Evolutionary conservation across 64 coral and sea anemone genomes (phyloP).

Genomic region (Pocillopora damicornis): DNA sequence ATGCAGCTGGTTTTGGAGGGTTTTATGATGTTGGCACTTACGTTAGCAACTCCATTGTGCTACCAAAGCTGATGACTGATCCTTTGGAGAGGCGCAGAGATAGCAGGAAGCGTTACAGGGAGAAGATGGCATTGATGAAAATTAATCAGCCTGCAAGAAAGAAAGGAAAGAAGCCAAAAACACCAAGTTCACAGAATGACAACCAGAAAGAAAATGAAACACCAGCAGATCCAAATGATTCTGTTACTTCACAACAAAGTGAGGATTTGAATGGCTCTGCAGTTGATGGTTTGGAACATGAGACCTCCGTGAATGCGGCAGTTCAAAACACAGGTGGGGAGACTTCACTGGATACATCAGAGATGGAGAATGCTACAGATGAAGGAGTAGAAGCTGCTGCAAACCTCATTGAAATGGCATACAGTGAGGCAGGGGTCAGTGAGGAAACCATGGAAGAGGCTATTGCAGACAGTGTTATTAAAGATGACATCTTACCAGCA

Average conservation of each 20-base stretch:
- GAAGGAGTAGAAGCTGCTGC: slow-evolving; percentile 40
- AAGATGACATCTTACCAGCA: slow-evolving; percentile 16
- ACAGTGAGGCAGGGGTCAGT: slow-evolving; percentile 22
- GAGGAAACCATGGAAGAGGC: not conserved
- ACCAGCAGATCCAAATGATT: not conserved
- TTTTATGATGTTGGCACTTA: slow-evolving; percentile 47
- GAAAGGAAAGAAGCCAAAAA: slow-evolving; percentile 21
- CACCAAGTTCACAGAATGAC: not conserved
- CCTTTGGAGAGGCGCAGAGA: slow-evolving; percentile 23
- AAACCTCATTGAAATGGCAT: slow-evolving; percentile 46
- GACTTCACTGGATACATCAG: not conserved
- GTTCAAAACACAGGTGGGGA: not conserved
- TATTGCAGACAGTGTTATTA: not conserved
- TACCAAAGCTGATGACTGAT: slow-evolving; percentile 43
- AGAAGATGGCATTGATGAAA: slow-evolving; percentile 38
- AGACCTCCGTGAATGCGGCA: not conserved
- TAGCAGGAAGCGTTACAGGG: slow-evolving; percentile 42
- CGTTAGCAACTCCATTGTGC: slow-evolving; percentile 17
- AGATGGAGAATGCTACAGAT: not conserved
- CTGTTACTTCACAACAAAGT: not conserved
- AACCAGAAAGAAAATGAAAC: not conserved
- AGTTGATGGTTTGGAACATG: not conserved
- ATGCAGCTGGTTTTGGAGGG: slow-evolving; percentile 50
- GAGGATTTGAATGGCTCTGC: not conserved
- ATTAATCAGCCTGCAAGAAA: slow-evolving; percentile 10